These are phyloP conservation scores for Anomalospiza imberbis DNA, from an alignment of 2,797 vertebrate species.

Conservation along the genomic window DNA sequence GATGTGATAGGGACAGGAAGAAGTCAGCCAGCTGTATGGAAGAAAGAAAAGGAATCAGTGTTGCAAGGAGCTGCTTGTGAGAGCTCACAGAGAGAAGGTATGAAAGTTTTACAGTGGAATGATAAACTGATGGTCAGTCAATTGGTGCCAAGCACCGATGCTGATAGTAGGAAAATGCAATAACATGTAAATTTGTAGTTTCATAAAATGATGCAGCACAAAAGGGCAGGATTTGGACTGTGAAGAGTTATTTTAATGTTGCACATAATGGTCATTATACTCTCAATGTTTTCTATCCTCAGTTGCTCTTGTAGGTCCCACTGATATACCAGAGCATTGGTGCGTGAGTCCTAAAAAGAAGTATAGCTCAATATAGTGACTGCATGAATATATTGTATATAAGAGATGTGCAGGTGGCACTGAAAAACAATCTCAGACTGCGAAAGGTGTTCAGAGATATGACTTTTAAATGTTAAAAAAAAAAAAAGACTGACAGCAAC, in stretches of 20 bases:
- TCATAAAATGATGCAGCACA: not conserved
- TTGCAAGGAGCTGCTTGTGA: too few relatives aligned
- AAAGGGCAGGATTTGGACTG: not conserved
- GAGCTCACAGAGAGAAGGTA: too few relatives aligned
- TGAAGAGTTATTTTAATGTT: not conserved
- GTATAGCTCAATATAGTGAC: slow-evolving; percentile 57
- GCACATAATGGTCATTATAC: not conserved
- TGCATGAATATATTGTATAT: slow-evolving; percentile 58
- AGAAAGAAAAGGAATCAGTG: too few relatives aligned
- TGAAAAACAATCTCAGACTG: slow-evolving; percentile 52
- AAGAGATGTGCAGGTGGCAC: slow-evolving; percentile 58
- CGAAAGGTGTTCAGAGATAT: slow-evolving; percentile 47
- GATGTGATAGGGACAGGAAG: too few relatives aligned
- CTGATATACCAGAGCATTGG: slow-evolving; percentile 34
- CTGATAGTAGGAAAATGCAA: not conserved
- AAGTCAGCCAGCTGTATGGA: too few relatives aligned
- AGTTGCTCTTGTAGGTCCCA: slow-evolving; percentile 44
- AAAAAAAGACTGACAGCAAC: not conserved
- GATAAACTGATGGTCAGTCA: too few relatives aligned
- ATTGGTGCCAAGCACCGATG: too few relatives aligned
- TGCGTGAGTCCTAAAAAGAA: slow-evolving; percentile 53
- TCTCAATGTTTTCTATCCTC: slow-evolving; percentile 13
- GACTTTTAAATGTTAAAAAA: slow-evolving; percentile 37
- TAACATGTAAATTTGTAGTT: not conserved
- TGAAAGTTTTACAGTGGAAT: too few relatives aligned